A percentile compares a stretch with the other conserved stretches of the same genome.
These are phyloP conservation scores for Triplophysa dalaica DNA, from an alignment of 2,113 vertebrate genomes.

Conservation along the genomic window DNA sequence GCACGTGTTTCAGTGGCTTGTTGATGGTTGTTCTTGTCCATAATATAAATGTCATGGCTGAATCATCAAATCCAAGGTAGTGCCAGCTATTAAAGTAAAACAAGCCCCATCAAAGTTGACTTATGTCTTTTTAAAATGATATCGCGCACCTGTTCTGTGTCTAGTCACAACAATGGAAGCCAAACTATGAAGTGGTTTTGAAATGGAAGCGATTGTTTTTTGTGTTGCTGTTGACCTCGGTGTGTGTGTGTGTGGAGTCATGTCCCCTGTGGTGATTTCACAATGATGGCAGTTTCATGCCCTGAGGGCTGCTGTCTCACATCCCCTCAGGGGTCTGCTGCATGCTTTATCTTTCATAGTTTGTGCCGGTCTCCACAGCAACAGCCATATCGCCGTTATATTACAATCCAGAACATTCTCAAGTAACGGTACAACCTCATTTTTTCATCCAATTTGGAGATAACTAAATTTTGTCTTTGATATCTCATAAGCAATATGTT, in stretches of 20 bases:
- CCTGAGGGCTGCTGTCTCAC: conserved; percentile 48
- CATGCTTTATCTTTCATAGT: conserved; percentile 35
- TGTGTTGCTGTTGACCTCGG: conserved; percentile 20
- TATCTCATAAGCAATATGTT: not conserved
- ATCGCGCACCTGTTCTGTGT: not conserved
- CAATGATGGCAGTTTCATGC: conserved; percentile 45
- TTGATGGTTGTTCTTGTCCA: not conserved
- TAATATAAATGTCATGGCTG: not conserved
- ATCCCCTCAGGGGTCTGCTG: conserved; percentile 28
- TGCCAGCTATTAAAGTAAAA: not conserved
- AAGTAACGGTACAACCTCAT: not conserved
- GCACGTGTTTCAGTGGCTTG: not conserved
- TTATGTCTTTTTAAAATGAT: not conserved
- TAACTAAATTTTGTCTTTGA: not conserved
- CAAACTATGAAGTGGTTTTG: not conserved
- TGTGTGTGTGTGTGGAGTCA: conserved; percentile 13
- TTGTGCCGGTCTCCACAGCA: conserved; percentile 6
- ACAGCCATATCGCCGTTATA: not conserved
- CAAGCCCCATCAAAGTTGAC: not conserved
- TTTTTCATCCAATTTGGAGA: not conserved
- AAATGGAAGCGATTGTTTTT: conserved; percentile 11
- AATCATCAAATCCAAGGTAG: not conserved
- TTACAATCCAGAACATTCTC: conserved; percentile 19
- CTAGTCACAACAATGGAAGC: not conserved
- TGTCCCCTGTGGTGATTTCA: conserved; percentile 48